These are phyloP conservation scores for Leistus spinibarbis DNA, from an alignment of 2,888 invertebrate species.

Conservation along the genomic window DNA sequence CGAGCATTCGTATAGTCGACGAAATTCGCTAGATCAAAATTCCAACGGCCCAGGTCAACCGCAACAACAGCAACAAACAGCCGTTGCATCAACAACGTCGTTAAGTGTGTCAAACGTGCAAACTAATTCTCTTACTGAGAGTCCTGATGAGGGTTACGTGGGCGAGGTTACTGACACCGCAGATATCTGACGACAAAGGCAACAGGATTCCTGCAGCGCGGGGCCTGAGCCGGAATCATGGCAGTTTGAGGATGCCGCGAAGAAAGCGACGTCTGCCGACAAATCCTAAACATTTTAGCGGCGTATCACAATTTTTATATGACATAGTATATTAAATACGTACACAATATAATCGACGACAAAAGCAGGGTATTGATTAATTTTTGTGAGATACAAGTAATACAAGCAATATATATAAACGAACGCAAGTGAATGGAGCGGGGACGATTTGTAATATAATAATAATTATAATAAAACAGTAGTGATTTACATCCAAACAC, in stretches of 20 bases:
- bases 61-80: constrained; percentile 54
- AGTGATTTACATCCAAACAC: neutral
- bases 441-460: neutral
- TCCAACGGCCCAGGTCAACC: constrained; percentile 51
- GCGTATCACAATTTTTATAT: neutral
- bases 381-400: constrained; percentile 22
- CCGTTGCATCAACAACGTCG: neutral
- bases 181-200: constrained; percentile 17
- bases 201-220: constrained; percentile 5
- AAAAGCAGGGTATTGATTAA: constrained; percentile 39
- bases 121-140: constrained; percentile 67
- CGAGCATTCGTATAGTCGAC: neutral
- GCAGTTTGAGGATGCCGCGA: neutral
- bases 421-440: neutral
- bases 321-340: constrained; percentile 11
- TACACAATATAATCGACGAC: constrained; percentile 29
- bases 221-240: neutral
- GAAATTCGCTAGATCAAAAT: neutral
- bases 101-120: neutral
- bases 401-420: constrained; percentile 32
- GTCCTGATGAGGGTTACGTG: constrained; percentile 87
- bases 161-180: constrained; percentile 67
- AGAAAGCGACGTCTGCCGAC: neutral
- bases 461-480: neutral
- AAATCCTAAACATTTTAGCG: neutral